phyloP scores from a whole-genome alignment of 2,797 vertebrate species.

The Smutsia temminckii region DNA sequence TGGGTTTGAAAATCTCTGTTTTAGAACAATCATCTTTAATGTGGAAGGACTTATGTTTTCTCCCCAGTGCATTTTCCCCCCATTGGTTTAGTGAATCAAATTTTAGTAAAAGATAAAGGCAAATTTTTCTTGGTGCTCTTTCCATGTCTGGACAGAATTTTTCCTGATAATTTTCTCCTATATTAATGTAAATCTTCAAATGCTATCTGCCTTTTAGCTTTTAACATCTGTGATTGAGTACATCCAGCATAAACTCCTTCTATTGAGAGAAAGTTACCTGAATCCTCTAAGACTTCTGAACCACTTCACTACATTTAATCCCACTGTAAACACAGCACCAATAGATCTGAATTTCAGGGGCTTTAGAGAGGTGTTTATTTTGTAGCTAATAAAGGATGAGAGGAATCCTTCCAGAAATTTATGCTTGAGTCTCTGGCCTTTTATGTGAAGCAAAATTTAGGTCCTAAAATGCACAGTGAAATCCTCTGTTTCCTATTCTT shows the following conservation, averaged over 20 bases:
- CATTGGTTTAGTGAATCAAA: not conserved
- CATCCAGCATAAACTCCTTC: not conserved
- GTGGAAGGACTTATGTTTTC: not conserved
- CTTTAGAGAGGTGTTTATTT: constrained; percentile 29
- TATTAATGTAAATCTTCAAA: not conserved
- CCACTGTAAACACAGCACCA: not conserved
- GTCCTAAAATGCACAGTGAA: not conserved
- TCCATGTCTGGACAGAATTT: not conserved
- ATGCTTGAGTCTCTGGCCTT: not conserved
- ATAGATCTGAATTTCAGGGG: not conserved
- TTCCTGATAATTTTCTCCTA: not conserved
- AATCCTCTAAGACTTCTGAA: not conserved
- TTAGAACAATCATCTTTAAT: not conserved
- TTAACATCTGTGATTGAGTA: not conserved
- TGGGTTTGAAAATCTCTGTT: not conserved
- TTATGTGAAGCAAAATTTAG: not conserved
- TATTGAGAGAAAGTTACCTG: not conserved
- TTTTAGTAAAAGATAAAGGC: not conserved
- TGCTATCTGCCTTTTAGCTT: not conserved
- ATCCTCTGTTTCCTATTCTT: not conserved
- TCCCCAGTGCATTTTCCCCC: not conserved
- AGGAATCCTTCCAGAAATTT: constrained; percentile 41
- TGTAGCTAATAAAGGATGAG: constrained; percentile 28
- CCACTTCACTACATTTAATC: not conserved
- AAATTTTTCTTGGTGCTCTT: not conserved